These are phyloP conservation scores for Beroe forskalii DNA, from an alignment of 37 sponge, comb jelly and placozoan species.

Conservation along the genomic window DNA sequence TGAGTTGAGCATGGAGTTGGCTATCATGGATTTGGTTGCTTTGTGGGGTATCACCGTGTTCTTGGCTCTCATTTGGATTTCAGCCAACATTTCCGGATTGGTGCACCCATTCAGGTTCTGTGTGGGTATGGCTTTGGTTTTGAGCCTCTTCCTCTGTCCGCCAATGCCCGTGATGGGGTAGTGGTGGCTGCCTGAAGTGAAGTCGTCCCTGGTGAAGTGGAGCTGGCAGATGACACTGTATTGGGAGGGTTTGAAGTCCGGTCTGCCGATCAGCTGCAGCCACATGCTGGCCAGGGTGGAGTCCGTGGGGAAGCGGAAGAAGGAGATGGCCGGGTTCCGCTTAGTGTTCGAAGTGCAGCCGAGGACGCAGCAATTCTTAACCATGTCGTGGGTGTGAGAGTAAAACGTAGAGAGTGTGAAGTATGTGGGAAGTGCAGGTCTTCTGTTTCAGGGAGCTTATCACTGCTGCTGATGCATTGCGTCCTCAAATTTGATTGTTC, in stretches of 20 bases:
- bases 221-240: constrained; percentile 57
- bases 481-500: too few species aligned
- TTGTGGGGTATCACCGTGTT: neutral
- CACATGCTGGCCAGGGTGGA: constrained; percentile 47
- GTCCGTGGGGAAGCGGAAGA: constrained; percentile 42
- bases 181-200: constrained; percentile 37
- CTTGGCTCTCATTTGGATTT: constrained; percentile 46
- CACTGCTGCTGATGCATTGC: too few species aligned
- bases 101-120: constrained; percentile 44
- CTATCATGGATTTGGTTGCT: neutral
- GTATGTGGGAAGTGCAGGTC: too few species aligned
- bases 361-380: constrained; percentile 45
- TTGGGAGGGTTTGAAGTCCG: constrained; percentile 38
- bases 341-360: constrained; percentile 48
- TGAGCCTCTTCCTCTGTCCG: constrained; percentile 30
- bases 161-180: constrained; percentile 38
- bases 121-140: constrained; percentile 40
- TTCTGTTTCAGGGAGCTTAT: too few species aligned
- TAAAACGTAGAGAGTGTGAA: too few species aligned
- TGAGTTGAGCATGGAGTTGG: neutral
- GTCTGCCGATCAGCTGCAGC: constrained; percentile 42
- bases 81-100: constrained; percentile 20
- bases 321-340: constrained; percentile 44
- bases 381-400: constrained; percentile 12
- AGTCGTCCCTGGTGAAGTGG: constrained; percentile 30